Conservation (phyloP, 1,140 invertebrate species). For the Heliconius nattereri region DNA sequence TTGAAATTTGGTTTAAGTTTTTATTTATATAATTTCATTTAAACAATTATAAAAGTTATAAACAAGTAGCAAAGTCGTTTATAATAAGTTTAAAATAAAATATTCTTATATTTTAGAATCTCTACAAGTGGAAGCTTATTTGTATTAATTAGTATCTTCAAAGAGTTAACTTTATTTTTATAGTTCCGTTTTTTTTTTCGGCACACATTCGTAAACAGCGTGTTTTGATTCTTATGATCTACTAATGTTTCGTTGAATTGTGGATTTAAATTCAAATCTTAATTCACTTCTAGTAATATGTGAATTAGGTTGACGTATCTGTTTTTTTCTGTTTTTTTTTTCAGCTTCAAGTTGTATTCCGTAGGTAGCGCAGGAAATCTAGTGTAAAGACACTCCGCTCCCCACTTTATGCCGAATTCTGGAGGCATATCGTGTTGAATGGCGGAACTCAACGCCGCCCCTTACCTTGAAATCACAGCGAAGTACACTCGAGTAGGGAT, state of each 20-base stretch:
- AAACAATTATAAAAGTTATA: slow-evolving; percentile 6
- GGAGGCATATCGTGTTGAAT: too few species aligned
- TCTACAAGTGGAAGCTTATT: slow-evolving; percentile 53
- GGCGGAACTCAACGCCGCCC: too few species aligned
- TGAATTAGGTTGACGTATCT: too few species aligned
- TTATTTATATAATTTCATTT: background rate
- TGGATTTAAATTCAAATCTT: too few species aligned
- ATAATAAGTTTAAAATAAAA: background rate
- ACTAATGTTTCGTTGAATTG: background rate
- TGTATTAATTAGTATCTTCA: slow-evolving; percentile 48
- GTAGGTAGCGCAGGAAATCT: too few species aligned
- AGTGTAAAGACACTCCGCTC: too few species aligned
- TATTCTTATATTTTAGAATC: slow-evolving; percentile 45
- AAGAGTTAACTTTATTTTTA: background rate
- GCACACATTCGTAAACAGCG: background rate
- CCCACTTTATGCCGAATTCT: too few species aligned
- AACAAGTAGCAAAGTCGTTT: background rate
- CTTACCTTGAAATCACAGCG: too few species aligned
- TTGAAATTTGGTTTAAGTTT: background rate
- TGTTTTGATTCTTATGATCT: slow-evolving; percentile 22
- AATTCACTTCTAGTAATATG: too few species aligned
- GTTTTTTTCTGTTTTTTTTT: too few species aligned
- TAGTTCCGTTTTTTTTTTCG: background rate
- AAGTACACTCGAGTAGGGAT: too few species aligned
- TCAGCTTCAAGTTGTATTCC: too few species aligned